These are phyloP conservation scores for Drosophila merina DNA, from an alignment of 2,888 invertebrate genomes.

Conservation along the genomic window DNA sequence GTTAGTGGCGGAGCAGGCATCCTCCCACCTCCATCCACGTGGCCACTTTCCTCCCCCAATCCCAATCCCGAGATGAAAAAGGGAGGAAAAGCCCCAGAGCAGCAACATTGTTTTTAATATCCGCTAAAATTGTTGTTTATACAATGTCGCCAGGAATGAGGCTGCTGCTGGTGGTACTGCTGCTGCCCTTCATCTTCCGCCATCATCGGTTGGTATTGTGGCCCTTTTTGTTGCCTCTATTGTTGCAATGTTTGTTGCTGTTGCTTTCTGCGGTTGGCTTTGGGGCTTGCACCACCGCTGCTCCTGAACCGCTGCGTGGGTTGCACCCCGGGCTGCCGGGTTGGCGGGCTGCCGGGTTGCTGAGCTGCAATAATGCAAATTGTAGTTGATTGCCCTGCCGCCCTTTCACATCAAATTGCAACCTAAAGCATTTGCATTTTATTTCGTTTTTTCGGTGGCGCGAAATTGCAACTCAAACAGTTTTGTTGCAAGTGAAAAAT, in stretches of 20 bases:
- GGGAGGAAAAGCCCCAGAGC: constrained; percentile 24
- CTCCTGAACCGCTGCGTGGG: constrained; percentile 37
- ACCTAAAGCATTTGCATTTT: constrained; percentile 51
- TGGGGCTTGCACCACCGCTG: constrained; percentile 32
- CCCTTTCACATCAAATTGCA: constrained; percentile 37
- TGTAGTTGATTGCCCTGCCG: constrained; percentile 66
- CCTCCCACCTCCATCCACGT: background rate
- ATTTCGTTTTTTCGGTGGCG: constrained; percentile 8
- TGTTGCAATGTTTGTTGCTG: constrained; percentile 25
- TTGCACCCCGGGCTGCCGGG: constrained; percentile 32
- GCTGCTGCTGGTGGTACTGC: constrained; percentile 43
- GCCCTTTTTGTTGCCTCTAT: constrained; percentile 13
- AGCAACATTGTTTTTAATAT: constrained; percentile 78
- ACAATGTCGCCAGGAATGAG: constrained; percentile 70
- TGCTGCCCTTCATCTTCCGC: constrained; percentile 6
- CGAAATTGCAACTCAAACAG: background rate
- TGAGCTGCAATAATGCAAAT: constrained; percentile 72
- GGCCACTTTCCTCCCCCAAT: background rate
- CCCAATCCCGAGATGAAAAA: background rate
- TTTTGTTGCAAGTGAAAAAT: constrained; percentile 2
- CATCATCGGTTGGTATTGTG: constrained; percentile 7
- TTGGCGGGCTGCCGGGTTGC: constrained; percentile 43
- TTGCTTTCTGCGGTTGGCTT: constrained; percentile 51
- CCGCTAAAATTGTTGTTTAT: constrained; percentile 78
- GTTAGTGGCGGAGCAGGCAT: constrained; percentile 18